Base-by-base conservation (phyloP, 2,888 invertebrate species). In the Petrophora chlorosata region DNA sequence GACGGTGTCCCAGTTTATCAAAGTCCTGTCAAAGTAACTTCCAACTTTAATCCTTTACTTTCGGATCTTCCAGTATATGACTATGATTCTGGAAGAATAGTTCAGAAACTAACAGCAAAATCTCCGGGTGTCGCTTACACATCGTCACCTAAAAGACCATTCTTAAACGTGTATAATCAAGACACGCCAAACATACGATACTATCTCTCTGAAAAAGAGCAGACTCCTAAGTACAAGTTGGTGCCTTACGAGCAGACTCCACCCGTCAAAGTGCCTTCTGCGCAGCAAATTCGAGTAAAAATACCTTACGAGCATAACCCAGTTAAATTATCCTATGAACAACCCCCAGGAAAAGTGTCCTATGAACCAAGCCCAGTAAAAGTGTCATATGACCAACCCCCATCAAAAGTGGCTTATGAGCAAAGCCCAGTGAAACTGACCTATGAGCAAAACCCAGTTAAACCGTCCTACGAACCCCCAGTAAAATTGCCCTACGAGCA, bases 171-270 rank as follows among this genome's bases (percentile, higher is more conserved):
- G 3, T 79, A 81, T 25, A 74, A 70, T 14, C 77, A 80, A 42
- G 79, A 82, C 5, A 51, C 61, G 3, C 70, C 77, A 15, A 83
- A 80, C 50, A 61, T 83, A 26, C 75, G 79, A 46, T 90, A 88
- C 64, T 90, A 88, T 67, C 61, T 79, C 34, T 59, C 82, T 3
- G 84, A 85, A 59, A 85, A 83, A 53, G 80, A 82, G 10, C 77
- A 74, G 13, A 47, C 65, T 23, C 82, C 80, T 3, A 87, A 82
- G 65, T 91, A 82, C 56, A 90, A 86, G 70, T 67, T 91, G 28
- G 78, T 91, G n/a, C 91, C 91, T 0, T 91, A 91, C 61, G 85
- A 90, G 44, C 90, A 91, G 70, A 82, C 90, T 7, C 89, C 90
- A 28, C 90, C 90, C 1, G 65, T 88, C 15, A 65, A 63, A 53